A percentile compares a stretch with the other conserved stretches of the same genome.
phyloP scores from a whole-genome alignment of 2,797 vertebrate species.

The Chelon labrosus region DNA sequence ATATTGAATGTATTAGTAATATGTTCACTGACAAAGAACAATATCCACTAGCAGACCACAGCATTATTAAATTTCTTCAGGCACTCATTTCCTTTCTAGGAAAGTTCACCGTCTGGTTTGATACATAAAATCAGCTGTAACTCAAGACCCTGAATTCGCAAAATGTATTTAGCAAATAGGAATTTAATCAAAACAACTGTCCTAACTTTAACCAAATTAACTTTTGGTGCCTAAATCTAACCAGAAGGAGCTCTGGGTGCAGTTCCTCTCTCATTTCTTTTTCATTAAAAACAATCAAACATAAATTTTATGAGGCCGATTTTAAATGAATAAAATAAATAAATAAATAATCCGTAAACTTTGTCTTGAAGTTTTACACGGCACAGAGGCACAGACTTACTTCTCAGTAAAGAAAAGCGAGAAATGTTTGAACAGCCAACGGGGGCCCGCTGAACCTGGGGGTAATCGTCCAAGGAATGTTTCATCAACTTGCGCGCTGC shows the following conservation, averaged over 20 bases:
- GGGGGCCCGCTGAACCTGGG: constrained; percentile 68
- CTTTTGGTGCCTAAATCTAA: not conserved
- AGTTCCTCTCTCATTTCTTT: too few species aligned
- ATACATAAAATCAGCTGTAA: not conserved
- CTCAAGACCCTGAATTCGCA: too few species aligned
- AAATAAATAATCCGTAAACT: too few species aligned
- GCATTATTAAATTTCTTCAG: not conserved
- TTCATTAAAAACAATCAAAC: too few species aligned
- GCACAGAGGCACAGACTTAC: constrained; percentile 22
- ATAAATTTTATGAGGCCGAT: not conserved
- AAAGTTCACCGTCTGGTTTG: not conserved
- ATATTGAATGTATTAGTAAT: not conserved
- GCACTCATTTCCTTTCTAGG: not conserved
- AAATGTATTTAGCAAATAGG: too few species aligned
- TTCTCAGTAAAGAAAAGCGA: constrained; percentile 38
- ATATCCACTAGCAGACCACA: not conserved
- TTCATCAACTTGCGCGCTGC: constrained; percentile 72
- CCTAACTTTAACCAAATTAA: not conserved
- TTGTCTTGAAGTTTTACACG: not conserved
- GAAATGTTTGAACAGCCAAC: constrained; percentile 41
- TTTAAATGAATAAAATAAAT: not conserved
- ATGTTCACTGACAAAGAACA: not conserved
- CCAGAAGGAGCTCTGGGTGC: not conserved
- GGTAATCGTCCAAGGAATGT: constrained; percentile 81
- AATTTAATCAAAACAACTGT: too few species aligned